Base-by-base conservation (phyloP, 2,888 invertebrate genomes). In the Orthosia incerta region DNA sequence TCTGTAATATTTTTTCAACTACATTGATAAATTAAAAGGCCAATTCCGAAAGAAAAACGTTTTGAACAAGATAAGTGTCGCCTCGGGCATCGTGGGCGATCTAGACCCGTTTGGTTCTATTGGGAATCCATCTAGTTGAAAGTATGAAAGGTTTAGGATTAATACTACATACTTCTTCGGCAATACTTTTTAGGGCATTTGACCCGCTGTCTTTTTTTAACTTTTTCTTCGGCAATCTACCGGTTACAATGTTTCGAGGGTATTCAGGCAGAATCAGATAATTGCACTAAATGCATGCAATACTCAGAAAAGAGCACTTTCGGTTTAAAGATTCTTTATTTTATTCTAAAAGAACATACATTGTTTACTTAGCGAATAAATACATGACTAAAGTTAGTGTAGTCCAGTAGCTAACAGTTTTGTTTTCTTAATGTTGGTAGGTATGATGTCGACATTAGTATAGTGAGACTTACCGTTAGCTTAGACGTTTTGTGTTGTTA, bases 81-180 rank as follows among this genome's bases (percentile, higher is more conserved):
- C 45, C 45, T 26, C 55, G 39, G 18, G 23, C 61, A 50, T 39
- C 53, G 46, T 39, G 4, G 12, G 12, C 73, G 50, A 73, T 73
- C 45, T 20, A 56, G n/a, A 62, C 53, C 50, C 67, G 7, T 55
- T 66, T 9, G 67, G 13, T 76, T 67, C 26, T 26, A 60, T 75
- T 26, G 26, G 26, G 16, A 50, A 66, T 61, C 48, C 12, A 76
- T 67, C 9, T 39, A 39, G 39, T 39, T 39, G 39, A 39, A 39
- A 39, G 39, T 26, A 15, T 48, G 23, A 57, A 56, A 45, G 46
- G 60, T 66, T 55, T 16, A 45, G 23, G 48, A 60, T 60, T 39
- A 50, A 16, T 60, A 39, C 23, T 18, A 53, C n/a, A 39, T 7
- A 60, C 11, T 50, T 18, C 9, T 60, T 39, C 18, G 13, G 20